Evolutionary conservation across 2,797 vertebrate genomes (phyloP).

Genomic region (Scolopax bukidnonensis): DNA sequence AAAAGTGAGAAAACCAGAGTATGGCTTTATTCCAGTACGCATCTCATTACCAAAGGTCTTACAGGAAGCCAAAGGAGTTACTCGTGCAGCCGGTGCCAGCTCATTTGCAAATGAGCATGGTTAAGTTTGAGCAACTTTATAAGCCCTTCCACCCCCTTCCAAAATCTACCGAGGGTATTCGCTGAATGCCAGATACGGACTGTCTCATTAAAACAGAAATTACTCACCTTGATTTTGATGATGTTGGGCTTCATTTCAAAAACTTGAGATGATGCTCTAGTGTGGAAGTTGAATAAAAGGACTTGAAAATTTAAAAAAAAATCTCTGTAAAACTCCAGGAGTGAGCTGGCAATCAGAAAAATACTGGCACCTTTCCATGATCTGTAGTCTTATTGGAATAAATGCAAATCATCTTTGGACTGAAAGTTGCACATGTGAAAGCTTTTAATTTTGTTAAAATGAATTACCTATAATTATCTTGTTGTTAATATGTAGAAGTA

Average conservation of each 20-base stretch:
- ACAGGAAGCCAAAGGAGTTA: background rate
- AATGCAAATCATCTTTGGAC: constrained; percentile 57
- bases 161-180: background rate
- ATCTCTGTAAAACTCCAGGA: constrained; percentile 41
- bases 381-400: constrained; percentile 28
- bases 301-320: constrained; percentile 48
- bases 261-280: constrained; percentile 25
- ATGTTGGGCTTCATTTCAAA: constrained; percentile 62
- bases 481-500: constrained; percentile 68
- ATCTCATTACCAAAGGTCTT: background rate
- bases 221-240: constrained; percentile 29
- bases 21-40: background rate
- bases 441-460: constrained; percentile 72
- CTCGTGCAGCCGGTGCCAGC: background rate
- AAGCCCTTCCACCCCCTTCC: background rate
- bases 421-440: constrained; percentile 43
- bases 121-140: background rate
- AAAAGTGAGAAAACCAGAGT: accelerated
- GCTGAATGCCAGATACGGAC: background rate
- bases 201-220: constrained; percentile 31
- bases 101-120: constrained; percentile 4
- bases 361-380: constrained; percentile 49
- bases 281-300: constrained; percentile 51
- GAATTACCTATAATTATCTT: constrained; percentile 66
- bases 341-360: constrained; percentile 9